Percentiles rank a stretch among this genome's conserved stretches.
phyloP scores from a whole-genome alignment of 2,888 invertebrate genomes.

The Caenorhabditis wallacei region DNA sequence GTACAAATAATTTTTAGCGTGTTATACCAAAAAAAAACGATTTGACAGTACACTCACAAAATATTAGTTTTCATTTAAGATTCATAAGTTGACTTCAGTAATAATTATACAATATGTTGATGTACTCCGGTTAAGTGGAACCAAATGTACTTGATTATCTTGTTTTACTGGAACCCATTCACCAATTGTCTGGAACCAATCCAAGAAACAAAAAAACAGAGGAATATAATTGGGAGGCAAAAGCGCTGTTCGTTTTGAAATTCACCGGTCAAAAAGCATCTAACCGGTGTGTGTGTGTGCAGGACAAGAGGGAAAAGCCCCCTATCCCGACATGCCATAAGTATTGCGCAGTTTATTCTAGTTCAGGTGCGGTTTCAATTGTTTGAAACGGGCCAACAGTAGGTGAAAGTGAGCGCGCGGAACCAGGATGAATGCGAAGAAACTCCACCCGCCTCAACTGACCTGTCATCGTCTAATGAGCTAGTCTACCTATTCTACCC shows the following conservation, averaged over 20 bases:
- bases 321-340: constrained; percentile 34
- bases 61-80: too few species aligned
- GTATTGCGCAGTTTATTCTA: constrained; percentile 57
- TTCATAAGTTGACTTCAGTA: too few species aligned
- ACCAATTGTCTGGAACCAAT: too few species aligned
- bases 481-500: constrained; percentile 42
- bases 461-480: constrained; percentile 58
- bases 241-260: constrained; percentile 37
- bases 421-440: constrained; percentile 48
- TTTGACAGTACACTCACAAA: too few species aligned
- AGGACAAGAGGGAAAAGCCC: constrained; percentile 10
- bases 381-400: constrained; percentile 50
- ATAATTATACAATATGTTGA: too few species aligned
- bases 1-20: background rate
- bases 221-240: constrained; percentile 47
- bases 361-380: constrained; percentile 59
- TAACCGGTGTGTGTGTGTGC: constrained; percentile 22
- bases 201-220: constrained; percentile 41
- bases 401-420: constrained; percentile 55
- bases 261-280: constrained; percentile 52
- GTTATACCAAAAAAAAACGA: too few species aligned
- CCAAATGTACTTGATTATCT: constrained; percentile 11
- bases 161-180: constrained; percentile 51
- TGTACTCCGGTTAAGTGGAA: constrained; percentile 41
- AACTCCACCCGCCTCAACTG: constrained; percentile 48